Percentiles rank a stretch among this genome's conserved stretches.
phyloP scores from a whole-genome alignment of 2,113 vertebrate species.

The Myotis brandtii region DNA sequence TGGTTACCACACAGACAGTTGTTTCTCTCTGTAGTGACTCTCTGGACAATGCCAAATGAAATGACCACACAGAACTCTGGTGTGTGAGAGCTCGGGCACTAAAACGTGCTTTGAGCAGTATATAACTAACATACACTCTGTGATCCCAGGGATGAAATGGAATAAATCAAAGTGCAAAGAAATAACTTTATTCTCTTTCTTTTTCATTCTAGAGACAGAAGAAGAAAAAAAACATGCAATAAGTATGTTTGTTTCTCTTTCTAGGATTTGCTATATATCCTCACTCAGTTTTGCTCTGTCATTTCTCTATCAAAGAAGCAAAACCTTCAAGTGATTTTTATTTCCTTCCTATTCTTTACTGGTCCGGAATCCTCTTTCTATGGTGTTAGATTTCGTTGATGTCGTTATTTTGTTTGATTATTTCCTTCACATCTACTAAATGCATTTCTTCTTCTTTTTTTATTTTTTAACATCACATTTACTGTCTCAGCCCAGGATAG shows the following conservation, averaged over 20 bases:
- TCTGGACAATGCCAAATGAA: neutral
- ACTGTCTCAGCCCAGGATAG: neutral
- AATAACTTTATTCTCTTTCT: neutral
- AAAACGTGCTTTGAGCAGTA: slow-evolving; percentile 9
- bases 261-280: neutral
- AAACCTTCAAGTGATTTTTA: neutral
- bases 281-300: neutral
- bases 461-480: neutral
- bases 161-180: slow-evolving; percentile 45
- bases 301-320: neutral
- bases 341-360: neutral
- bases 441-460: neutral
- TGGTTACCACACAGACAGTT: slow-evolving; percentile 7
- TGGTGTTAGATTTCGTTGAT: neutral
- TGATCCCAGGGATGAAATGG: slow-evolving; percentile 50
- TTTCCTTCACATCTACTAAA: neutral
- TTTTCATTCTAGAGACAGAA: slow-evolving; percentile 27
- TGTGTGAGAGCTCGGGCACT: neutral
- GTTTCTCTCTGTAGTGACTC: slow-evolving; percentile 24
- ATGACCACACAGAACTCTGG: slow-evolving; percentile 1
- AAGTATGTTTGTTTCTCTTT: neutral
- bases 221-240: neutral
- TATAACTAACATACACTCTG: neutral
- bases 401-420: neutral
- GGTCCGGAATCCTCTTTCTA: neutral